A percentile compares a stretch with the other conserved stretches of the same genome.
phyloP scores from a whole-genome alignment of 2,113 vertebrate genomes.

The Blennius ocellaris region DNA sequence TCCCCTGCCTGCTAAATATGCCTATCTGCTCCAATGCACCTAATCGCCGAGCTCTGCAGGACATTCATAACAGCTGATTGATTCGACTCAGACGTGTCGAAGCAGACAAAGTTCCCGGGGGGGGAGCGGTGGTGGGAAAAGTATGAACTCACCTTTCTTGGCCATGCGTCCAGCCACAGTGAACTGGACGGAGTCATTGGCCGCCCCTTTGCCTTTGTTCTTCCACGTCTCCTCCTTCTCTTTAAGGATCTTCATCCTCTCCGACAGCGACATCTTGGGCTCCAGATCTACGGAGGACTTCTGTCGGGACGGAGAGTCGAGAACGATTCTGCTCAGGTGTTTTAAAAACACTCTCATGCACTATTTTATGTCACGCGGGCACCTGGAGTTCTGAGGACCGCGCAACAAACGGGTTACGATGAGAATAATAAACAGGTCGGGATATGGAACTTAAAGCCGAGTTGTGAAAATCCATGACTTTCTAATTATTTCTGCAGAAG shows the following conservation, averaged over 20 bases:
- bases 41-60: too few species aligned
- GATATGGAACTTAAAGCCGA: not conserved
- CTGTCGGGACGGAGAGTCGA: constrained; percentile 57
- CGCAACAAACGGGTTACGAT: too few species aligned
- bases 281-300: constrained; percentile 70
- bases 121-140: not conserved
- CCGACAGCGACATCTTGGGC: constrained; percentile 77
- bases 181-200: constrained; percentile 85
- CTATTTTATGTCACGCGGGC: not conserved
- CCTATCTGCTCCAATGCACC: too few species aligned
- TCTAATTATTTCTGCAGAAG: not conserved
- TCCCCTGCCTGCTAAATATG: too few species aligned
- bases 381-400: constrained; percentile 5
- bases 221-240: constrained; percentile 86
- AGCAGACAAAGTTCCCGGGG: too few species aligned
- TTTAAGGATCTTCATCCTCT: constrained; percentile 83
- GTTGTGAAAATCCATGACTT: not conserved
- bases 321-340: not conserved
- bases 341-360: not conserved
- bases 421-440: too few species aligned
- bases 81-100: too few species aligned
- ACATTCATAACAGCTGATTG: too few species aligned
- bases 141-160: constrained; percentile 76
- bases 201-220: constrained; percentile 81
- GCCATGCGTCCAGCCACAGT: constrained; percentile 87